phyloP scores from a whole-genome alignment of 2,113 vertebrate genomes.

The Choloepus hoffmanni region DNA sequence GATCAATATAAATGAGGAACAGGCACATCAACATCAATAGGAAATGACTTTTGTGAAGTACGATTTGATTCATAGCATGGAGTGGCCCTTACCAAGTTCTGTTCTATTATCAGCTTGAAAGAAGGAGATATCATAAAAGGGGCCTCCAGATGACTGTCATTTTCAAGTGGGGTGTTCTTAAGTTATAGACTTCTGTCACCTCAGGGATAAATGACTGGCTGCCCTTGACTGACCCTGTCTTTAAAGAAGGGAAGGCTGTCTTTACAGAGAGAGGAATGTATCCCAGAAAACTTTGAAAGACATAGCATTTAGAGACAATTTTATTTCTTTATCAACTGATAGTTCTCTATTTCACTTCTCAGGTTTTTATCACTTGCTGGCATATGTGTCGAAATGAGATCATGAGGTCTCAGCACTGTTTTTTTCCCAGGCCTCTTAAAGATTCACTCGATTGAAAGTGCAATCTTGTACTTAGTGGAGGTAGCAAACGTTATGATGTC shows the following conservation, averaged over 20 bases:
- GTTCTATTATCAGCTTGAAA: constrained; percentile 65
- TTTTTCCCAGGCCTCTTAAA: constrained; percentile 38
- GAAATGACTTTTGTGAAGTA: constrained; percentile 67
- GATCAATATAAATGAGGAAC: constrained; percentile 78
- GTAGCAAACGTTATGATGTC: not conserved
- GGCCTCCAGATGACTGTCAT: constrained; percentile 71
- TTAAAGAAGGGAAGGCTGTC: constrained; percentile 66
- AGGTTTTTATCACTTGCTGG: constrained; percentile 70
- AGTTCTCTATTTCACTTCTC: constrained; percentile 66
- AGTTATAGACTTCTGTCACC: constrained; percentile 75
- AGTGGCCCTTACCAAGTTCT: constrained; percentile 49
- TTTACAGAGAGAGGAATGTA: constrained; percentile 39
- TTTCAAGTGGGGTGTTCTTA: constrained; percentile 76
- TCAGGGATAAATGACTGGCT: constrained; percentile 73
- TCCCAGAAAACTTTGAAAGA: constrained; percentile 71
- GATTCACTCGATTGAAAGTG: not conserved
- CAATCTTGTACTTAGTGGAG: not conserved
- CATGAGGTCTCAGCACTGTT: constrained; percentile 50
- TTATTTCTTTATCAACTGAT: constrained; percentile 75
- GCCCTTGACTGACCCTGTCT: constrained; percentile 79
- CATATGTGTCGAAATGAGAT: constrained; percentile 68
- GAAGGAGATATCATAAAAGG: constrained; percentile 71
- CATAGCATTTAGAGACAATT: constrained; percentile 72
- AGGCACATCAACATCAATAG: constrained; percentile 61
- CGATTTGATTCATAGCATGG: constrained; percentile 53